A percentile compares a stretch with the other conserved stretches of the same genome.
Evolutionary conservation across 2,797 vertebrate species (phyloP).

Genomic region (Loriculus beryllinus): DNA sequence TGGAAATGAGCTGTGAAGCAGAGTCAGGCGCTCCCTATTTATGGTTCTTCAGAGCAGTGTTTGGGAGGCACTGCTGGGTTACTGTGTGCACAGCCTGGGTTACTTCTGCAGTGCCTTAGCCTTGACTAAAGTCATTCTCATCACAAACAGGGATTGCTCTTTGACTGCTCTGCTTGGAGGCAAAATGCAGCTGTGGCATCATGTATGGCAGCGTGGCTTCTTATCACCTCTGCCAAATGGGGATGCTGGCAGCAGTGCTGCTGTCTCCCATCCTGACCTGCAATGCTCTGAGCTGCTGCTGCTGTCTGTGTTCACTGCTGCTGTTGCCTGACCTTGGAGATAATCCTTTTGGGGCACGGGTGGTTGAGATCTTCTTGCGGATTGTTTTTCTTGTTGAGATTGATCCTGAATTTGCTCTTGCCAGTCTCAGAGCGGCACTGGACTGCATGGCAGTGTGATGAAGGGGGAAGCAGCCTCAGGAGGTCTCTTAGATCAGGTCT

Average conservation of each 20-base stretch:
- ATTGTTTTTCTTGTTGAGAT: neutral
- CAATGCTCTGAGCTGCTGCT: neutral
- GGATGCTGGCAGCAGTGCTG: neutral
- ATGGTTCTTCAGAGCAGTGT: neutral
- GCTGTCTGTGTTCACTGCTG: neutral
- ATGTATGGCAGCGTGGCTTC: neutral
- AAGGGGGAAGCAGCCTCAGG: neutral
- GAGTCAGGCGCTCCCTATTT: accelerated
- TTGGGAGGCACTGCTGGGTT: accelerated
- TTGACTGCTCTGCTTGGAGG: neutral
- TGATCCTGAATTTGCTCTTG: neutral
- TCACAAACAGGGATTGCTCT: neutral
- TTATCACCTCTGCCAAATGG: neutral
- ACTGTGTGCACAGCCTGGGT: neutral
- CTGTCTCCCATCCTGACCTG: neutral
- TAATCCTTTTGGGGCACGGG: neutral
- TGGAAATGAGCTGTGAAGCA: neutral
- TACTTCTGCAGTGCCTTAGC: neutral
- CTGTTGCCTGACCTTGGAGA: neutral
- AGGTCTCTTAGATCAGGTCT: neutral
- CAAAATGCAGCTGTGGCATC: neutral
- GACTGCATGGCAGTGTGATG: accelerated
- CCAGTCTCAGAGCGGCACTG: neutral
- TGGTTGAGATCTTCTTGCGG: neutral
- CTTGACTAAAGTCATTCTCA: accelerated